Conservation (phyloP, 2,113 vertebrate species). For the Beaufortia kweichowensis region DNA sequence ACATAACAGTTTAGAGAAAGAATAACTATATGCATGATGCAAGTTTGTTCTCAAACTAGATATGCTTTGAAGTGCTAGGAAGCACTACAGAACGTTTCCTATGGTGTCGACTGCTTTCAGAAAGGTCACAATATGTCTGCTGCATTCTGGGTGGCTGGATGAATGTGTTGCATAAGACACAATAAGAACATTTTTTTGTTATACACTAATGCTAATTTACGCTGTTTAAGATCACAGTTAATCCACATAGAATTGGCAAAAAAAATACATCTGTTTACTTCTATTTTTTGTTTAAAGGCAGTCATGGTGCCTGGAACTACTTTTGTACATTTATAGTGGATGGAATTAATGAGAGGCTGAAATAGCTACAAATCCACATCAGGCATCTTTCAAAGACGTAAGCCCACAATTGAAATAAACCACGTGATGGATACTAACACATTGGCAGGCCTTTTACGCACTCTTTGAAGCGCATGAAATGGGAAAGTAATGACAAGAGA, state of each 20-base stretch:
- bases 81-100: constrained; percentile 1
- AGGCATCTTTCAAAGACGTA: constrained; percentile 5
- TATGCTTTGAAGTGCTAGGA: constrained; percentile 11
- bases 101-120: not conserved
- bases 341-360: constrained; percentile 9
- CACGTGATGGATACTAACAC: not conserved
- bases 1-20: constrained; percentile 7
- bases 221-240: constrained; percentile 19
- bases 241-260: constrained; percentile 33
- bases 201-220: constrained; percentile 46
- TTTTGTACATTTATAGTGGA: constrained; percentile 17
- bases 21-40: not conserved
- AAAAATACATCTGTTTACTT: not conserved
- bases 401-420: not conserved
- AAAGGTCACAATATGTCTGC: constrained; percentile 24
- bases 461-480: not conserved
- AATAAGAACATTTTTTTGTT: constrained; percentile 38
- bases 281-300: constrained; percentile 8
- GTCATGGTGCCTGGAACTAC: not conserved
- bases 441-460: not conserved
- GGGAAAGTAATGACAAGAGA: not conserved
- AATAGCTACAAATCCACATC: not conserved
- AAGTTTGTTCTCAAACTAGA: constrained; percentile 20
- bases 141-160: not conserved
- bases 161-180: not conserved